Percentiles rank a stretch among this genome's conserved stretches.
Conservation (phyloP, 2,797 vertebrate genomes). For the Arrhamphus sclerolepis region DNA sequence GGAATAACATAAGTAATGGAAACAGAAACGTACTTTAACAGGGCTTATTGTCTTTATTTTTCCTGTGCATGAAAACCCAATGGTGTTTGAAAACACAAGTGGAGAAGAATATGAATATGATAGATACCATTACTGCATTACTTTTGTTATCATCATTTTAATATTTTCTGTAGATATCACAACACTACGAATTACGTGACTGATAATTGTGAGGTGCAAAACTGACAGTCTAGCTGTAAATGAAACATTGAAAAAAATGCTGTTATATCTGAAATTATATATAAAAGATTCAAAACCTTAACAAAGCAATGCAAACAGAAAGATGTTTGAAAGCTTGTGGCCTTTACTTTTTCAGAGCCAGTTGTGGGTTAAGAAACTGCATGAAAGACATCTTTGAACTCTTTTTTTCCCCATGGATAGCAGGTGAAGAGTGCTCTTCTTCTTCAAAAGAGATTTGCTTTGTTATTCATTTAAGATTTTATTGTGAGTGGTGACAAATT, state of each 20-base stretch:
- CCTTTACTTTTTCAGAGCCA: constrained; percentile 1
- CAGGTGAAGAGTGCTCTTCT: constrained; percentile 2
- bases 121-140: too few species aligned
- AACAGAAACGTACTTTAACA: not conserved
- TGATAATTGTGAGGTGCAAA: too few species aligned
- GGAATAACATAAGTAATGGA: not conserved
- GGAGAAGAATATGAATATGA: too few species aligned
- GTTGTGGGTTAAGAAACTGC: too few species aligned
- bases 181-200: too few species aligned
- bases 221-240: too few species aligned
- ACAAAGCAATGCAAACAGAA: constrained; percentile 14
- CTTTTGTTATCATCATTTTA: too few species aligned
- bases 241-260: too few species aligned
- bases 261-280: not conserved
- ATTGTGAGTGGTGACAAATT: not conserved
- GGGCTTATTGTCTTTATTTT: not conserved
- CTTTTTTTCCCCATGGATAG: constrained; percentile 5
- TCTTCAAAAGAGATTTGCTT: constrained; percentile 20
- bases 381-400: constrained; percentile 9
- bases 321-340: constrained; percentile 12
- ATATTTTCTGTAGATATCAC: too few species aligned
- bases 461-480: constrained; percentile 14
- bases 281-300: constrained; percentile 4
- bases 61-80: too few species aligned
- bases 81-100: too few species aligned